phyloP scores from a whole-genome alignment of 2,888 invertebrate genomes.

The Leucoma salicis region DNA sequence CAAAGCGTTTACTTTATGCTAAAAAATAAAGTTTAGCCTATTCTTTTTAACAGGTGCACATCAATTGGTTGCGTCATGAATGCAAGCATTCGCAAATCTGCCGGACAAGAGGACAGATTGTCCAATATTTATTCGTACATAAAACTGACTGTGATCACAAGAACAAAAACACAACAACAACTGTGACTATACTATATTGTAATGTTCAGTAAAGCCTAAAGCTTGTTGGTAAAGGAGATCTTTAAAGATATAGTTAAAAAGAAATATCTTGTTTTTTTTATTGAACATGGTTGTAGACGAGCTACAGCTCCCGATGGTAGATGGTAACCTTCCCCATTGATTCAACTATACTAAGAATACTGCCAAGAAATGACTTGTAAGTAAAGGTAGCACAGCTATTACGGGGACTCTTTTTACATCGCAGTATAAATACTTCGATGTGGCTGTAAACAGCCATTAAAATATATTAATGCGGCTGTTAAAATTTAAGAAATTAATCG shows the following conservation, averaged over 20 bases:
- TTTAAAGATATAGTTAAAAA: too few relatives aligned
- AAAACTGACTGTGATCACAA: slow-evolving; percentile 54
- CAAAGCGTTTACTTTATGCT: too few relatives aligned
- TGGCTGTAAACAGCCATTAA: not conserved
- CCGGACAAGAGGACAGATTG: slow-evolving; percentile 58
- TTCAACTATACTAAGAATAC: too few relatives aligned
- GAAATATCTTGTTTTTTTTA: too few relatives aligned
- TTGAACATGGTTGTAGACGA: too few relatives aligned
- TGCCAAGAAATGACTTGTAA: too few relatives aligned
- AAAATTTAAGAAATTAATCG: slow-evolving; percentile 77
- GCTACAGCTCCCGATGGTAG: too few relatives aligned
- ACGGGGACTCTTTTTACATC: slow-evolving; percentile 60
- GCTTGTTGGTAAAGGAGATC: slow-evolving; percentile 29
- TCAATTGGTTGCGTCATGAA: slow-evolving; percentile 28
- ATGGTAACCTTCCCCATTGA: too few relatives aligned
- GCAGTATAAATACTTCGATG: too few relatives aligned
- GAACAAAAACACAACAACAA: slow-evolving; percentile 49
- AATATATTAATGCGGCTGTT: slow-evolving; percentile 61
- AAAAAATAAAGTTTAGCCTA: too few relatives aligned
- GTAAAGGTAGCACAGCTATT: slow-evolving; percentile 52
- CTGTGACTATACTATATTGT: slow-evolving; percentile 41
- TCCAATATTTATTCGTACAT: slow-evolving; percentile 68
- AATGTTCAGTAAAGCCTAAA: slow-evolving; percentile 19
- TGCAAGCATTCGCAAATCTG: slow-evolving; percentile 47
- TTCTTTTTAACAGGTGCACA: slow-evolving; percentile 22